Evolutionary conservation across 2,113 vertebrate species (phyloP), one percentile per base, ranked within the genome.

Genomic region (Ursus arctos): DNA sequence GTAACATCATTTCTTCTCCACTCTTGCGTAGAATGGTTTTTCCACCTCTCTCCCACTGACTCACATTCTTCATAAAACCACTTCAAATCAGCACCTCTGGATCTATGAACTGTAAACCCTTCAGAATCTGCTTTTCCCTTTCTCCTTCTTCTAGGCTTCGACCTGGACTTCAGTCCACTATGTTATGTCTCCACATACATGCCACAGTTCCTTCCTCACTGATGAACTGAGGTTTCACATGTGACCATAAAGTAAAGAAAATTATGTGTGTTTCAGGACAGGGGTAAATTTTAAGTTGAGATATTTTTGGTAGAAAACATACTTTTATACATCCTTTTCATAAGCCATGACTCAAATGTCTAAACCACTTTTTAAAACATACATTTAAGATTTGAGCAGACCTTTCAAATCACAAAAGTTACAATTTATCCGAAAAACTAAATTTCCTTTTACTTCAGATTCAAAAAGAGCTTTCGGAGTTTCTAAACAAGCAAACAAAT

Each of bases 401-500:
- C 14, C 14, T 91, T 86, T 31, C 16, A 82, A 90, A 59, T 33
- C 24, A 49, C 26, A 33, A 11, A 69, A 79, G 28, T 92, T 71
- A 40, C 79, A 77, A 1, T 61, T 93, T 16, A 36, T 51, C 18
- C 87, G 14, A 77, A 94, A 91, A 79, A 26, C 77, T 87, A 40
- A 49, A 71, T 88, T 71, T 94, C 31, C 28, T 69, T 57, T 93
- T 80, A 67, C 22, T 88, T 82, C 40, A 69, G n/a, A 15, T 67
- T 59, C 10, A 57, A 33, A 63, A 84, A 31, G 28, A 14, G 4
- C n/a, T 77, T 61, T 53, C 67, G 83, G 36, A 83, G 51, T 88
- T 71, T 69, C 43, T 91, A 40, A 95, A 71, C 76, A 76, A 79
- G 24, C 61, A 91, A 94, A 74, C 76, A 6, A 91, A 77, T 28